Evolutionary conservation across 2,888 invertebrate genomes (phyloP), one percentile per base, ranked within the genome.

Genomic region (Phengaris arion): DNA sequence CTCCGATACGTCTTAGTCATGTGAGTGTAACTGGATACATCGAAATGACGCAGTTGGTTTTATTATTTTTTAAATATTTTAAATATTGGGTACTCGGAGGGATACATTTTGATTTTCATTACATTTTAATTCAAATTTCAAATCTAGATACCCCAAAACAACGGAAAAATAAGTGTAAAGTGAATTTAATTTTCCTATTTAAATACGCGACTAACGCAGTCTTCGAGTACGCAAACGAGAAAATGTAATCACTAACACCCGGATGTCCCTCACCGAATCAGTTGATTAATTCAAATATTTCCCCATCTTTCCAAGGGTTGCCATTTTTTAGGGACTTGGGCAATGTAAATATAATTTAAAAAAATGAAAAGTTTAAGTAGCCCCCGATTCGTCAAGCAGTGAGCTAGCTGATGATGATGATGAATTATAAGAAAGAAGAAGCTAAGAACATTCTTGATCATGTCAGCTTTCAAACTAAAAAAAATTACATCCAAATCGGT

Each of bases 261-360:
- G 48, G 69, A 69, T 69, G 69, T 69, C 69, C 69, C 69, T 48
- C 48, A 15, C 46, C 46, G 69, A 48, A 69, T 69, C 69, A 15
- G 13, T 69, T 69, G 69, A 48, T 69, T 69, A 69, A 69, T 69
- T 69, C 69, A 69, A 69, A 48, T 15, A 69, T 69, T 69, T 69
- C 69, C 48, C 48, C 69, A 69, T 64, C 64, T 64, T 64, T 64
- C 12, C 35, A 64, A 45, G 64, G 35, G 35, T 45, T 64, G 35
- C 12, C 64, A 64, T 5, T 35, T 35, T 45, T 45, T 35, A 35
- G 6, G 9, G 12, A 35, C 35, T 35, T 35, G 35, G 35, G 3
- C 35, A 35, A 35, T 35, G 35, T 35, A 35, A 35, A 35, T 35
- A 35, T 35, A 35, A 35, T 22, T 22, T 35, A 35, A 35, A 35